A percentile compares a stretch with the other conserved stretches of the same genome.
Conservation (phyloP, 2,113 vertebrate species). For the Corvus cornix region DNA sequence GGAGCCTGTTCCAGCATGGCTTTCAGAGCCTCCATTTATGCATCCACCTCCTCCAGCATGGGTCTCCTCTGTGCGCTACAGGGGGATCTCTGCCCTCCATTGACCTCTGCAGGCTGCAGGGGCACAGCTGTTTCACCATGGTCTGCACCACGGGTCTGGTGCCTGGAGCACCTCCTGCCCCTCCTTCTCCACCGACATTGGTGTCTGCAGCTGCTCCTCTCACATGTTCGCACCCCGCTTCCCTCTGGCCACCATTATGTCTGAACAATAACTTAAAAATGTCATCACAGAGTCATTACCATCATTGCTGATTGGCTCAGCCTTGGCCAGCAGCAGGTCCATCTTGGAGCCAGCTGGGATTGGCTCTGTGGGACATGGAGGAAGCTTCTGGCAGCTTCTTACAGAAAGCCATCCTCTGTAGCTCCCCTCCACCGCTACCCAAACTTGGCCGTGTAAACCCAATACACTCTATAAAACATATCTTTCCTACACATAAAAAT, state of each 20-base stretch:
- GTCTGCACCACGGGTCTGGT: fast-evolving
- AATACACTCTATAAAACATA: neutral
- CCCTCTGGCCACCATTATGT: neutral
- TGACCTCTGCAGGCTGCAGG: neutral
- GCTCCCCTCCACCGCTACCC: fast-evolving
- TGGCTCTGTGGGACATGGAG: neutral
- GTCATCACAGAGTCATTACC: neutral
- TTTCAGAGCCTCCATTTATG: neutral
- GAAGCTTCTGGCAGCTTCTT: neutral
- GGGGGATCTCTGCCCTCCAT: neutral
- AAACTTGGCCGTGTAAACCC: neutral
- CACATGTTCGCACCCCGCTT: fast-evolving
- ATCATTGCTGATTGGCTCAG: neutral
- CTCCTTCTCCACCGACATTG: neutral
- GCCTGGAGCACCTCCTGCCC: neutral
- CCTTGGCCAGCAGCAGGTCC: neutral
- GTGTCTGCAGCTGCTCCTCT: neutral
- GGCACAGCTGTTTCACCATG: neutral
- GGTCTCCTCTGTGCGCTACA: neutral
- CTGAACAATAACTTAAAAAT: neutral
- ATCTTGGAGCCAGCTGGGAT: neutral
- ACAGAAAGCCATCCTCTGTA: neutral
- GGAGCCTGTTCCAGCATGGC: neutral
- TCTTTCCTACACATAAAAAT: neutral
- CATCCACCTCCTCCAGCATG: too few relatives aligned